Evolutionary conservation across 2,797 vertebrate species (phyloP).

Genomic region (Myotis myotis): DNA sequence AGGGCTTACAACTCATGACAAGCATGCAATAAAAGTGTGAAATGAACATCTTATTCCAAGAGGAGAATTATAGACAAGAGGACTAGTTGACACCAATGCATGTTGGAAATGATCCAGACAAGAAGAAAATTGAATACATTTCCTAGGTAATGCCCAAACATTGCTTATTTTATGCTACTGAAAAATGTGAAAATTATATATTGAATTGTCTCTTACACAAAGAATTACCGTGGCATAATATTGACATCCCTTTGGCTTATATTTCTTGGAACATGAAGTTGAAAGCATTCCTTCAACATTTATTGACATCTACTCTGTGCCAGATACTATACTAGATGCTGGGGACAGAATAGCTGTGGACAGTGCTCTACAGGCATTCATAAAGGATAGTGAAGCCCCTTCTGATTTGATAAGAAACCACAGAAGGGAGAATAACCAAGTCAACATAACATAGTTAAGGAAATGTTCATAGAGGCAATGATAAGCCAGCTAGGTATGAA

Average conservation of each 20-base stretch:
- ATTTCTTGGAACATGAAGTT: slow-evolving; percentile 58
- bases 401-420: neutral
- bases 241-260: slow-evolving; percentile 34
- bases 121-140: slow-evolving; percentile 71
- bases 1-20: slow-evolving; percentile 65
- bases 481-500: slow-evolving; percentile 43
- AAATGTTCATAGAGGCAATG: neutral
- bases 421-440: neutral
- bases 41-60: slow-evolving; percentile 78
- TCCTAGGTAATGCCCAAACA: slow-evolving; percentile 67
- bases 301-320: neutral
- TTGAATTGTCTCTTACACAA: slow-evolving; percentile 65
- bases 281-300: slow-evolving; percentile 32
- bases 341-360: neutral
- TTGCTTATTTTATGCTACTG: slow-evolving; percentile 52
- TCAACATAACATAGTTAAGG: neutral
- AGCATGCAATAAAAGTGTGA: slow-evolving; percentile 69
- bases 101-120: slow-evolving; percentile 73
- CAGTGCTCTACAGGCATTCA: neutral
- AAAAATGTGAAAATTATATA: slow-evolving; percentile 65
- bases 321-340: neutral
- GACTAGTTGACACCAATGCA: slow-evolving; percentile 68
- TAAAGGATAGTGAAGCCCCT: neutral
- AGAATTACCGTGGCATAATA: slow-evolving; percentile 30
- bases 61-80: slow-evolving; percentile 69